These are phyloP conservation scores for Globia sparganii DNA, from an alignment of 2,888 invertebrate genomes.

Conservation along the genomic window DNA sequence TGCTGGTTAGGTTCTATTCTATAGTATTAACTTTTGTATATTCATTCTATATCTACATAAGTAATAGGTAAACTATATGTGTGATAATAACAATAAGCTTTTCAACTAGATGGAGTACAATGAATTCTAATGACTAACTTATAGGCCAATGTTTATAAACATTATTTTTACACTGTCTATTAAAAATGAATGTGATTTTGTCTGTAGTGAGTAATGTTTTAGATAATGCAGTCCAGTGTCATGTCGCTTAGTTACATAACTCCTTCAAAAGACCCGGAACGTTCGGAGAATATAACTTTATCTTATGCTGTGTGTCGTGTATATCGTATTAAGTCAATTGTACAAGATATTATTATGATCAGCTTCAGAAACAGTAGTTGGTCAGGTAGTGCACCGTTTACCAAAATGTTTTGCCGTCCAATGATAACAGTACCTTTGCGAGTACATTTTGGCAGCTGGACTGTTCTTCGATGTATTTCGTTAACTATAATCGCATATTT, in stretches of 20 bases:
- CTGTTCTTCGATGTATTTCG: constrained; percentile 79
- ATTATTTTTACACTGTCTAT: constrained; percentile 90
- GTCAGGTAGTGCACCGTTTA: constrained; percentile 69
- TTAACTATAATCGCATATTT: constrained; percentile 82
- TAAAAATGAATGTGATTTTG: constrained; percentile 86
- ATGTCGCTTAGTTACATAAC: constrained; percentile 59
- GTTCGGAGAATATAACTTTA: constrained; percentile 43
- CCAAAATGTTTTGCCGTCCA: constrained; percentile 90
- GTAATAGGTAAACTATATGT: constrained; percentile 83
- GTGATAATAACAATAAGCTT: constrained; percentile 90
- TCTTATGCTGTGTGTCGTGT: constrained; percentile 64
- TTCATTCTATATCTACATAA: constrained; percentile 83
- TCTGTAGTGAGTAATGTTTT: constrained; percentile 83
- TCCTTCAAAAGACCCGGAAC: constrained; percentile 45
- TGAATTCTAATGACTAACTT: constrained; percentile 84
- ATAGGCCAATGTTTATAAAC: constrained; percentile 89
- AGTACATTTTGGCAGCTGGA: constrained; percentile 79
- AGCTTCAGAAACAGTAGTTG: constrained; percentile 63
- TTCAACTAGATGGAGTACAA: constrained; percentile 89
- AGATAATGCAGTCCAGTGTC: constrained; percentile 83
- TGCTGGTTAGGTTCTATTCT: constrained; percentile 66
- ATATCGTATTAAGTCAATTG: constrained; percentile 69
- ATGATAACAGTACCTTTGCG: constrained; percentile 75
- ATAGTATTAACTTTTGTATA: constrained; percentile 86
- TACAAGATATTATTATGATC: constrained; percentile 64